Evolutionary conservation across 2,797 vertebrate species (phyloP), one percentile per base, ranked within the genome.

Genomic region (Sylvia borin): DNA sequence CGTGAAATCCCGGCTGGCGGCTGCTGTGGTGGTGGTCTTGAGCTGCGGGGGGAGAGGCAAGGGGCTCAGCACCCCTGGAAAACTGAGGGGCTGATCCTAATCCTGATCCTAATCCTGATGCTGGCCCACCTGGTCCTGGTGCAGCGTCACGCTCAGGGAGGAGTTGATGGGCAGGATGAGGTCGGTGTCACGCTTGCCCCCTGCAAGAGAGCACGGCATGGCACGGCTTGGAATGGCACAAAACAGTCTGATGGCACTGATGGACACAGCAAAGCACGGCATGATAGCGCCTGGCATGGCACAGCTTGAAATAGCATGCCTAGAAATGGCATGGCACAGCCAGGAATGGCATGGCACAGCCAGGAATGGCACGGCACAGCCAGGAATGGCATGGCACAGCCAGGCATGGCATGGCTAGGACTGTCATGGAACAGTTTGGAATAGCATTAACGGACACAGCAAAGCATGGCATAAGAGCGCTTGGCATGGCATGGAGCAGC

Each of bases 121-220:
- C 31, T 10, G 57, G 21, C 84, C 95, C 81, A 87, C 99, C 99
- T 99, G 99, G 82, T 99, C 99, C 97, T 99, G 99, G 96, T 99
- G 98, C 95, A 99, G 88, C 0, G 99, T 99, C 79, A 99, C 98
- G 8, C 99, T 99, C 91, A 99, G 97, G 0, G 99, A 99, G 20
- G 99, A 99, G 97, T 99, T 99, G 82, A 99, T 99, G 38, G 99
- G 99, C 74, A 99, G 97, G 96, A 99, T 98, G 91, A 99, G 97
- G 12, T 99, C 98, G 84, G 99, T 98, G 92, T 99, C 97, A 24
- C 99, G 98, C 97, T 99, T 99, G 4, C 99, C 99, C 99, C 99
- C 99, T 99, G 94, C 19, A 96, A 78, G 24, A 76, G 42, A 96
- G 66, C 42, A 36, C 0, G 1, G 65, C 27, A 22, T 1, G 38